phyloP scores from a whole-genome alignment of 2,888 invertebrate species.

The Drosophila paramelanica region DNA sequence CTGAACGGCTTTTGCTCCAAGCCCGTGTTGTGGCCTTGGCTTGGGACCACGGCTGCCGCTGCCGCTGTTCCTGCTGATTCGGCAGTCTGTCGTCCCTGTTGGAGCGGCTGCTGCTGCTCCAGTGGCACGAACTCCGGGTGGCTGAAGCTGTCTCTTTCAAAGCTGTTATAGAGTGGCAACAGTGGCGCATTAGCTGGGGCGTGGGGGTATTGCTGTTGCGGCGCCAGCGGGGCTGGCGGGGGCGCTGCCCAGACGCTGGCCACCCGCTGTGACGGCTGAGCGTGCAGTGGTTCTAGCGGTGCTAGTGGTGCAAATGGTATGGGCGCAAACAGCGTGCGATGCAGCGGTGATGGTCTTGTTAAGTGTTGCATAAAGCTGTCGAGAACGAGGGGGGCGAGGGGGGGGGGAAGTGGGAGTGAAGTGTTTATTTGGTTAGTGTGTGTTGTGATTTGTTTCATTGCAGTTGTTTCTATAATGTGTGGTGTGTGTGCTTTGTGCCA shows the following conservation, averaged over 20 bases:
- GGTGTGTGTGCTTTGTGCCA: conserved; percentile 30
- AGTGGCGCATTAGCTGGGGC: conserved; percentile 66
- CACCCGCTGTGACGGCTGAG: conserved; percentile 68
- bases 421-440: conserved; percentile 16
- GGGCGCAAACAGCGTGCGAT: conserved; percentile 76
- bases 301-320: conserved; percentile 74
- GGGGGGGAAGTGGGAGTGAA: conserved; percentile 37
- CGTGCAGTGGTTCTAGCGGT: conserved; percentile 71
- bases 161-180: conserved; percentile 74
- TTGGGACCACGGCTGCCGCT: conserved; percentile 15
- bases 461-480: conserved; percentile 1
- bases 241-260: conserved; percentile 72
- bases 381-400: conserved; percentile 21
- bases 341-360: conserved; percentile 79
- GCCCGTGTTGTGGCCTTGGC: conserved; percentile 16
- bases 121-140: conserved; percentile 81
- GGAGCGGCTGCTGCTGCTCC: conserved; percentile 65
- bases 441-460: conserved; percentile 18
- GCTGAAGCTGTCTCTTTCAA: conserved; percentile 57
- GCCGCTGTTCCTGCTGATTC: neutral
- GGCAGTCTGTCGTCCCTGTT: conserved; percentile 57
- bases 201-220: conserved; percentile 38
- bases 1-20: conserved; percentile 78
- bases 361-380: conserved; percentile 80
- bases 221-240: conserved; percentile 58